phyloP scores from a whole-genome alignment of 35 echinoderm and acorn worm genomes.

The Heliocidaris tuberculata region DNA sequence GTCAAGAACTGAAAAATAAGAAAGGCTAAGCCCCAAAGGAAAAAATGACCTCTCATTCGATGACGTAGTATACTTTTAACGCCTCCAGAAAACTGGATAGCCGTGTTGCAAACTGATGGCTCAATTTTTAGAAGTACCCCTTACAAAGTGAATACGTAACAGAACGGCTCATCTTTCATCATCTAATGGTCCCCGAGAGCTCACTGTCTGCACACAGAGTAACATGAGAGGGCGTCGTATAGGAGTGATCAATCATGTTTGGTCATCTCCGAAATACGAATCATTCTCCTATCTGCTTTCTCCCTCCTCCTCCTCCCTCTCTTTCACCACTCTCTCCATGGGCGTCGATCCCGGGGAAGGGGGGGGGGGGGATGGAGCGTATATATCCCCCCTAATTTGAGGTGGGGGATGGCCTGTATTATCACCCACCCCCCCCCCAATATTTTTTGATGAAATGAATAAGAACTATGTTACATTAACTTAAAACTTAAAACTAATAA shows the following conservation, averaged over 20 bases:
- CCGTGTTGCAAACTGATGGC: neutral
- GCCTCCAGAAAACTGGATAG: neutral
- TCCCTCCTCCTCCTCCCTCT: neutral
- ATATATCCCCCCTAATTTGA: no score
- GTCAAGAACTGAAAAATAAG: neutral
- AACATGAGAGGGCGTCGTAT: neutral
- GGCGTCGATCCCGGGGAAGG: no score
- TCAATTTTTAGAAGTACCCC: neutral
- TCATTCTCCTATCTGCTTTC: neutral
- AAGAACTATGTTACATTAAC: no score
- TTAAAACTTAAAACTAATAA: no score
- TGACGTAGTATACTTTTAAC: neutral
- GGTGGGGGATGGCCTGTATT: no score
- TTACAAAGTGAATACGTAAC: neutral
- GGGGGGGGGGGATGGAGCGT: no score
- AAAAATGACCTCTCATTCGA: neutral
- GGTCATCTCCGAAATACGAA: neutral
- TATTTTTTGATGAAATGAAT: no score
- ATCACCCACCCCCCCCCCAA: no score
- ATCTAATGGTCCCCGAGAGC: neutral
- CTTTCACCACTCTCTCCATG: neutral
- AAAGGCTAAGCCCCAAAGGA: neutral
- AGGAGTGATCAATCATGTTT: neutral
- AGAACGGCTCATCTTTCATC: neutral
- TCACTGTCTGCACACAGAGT: neutral